Evolutionary conservation across 2,797 vertebrate species (phyloP).

Genomic region (Euthynnus affinis): DNA sequence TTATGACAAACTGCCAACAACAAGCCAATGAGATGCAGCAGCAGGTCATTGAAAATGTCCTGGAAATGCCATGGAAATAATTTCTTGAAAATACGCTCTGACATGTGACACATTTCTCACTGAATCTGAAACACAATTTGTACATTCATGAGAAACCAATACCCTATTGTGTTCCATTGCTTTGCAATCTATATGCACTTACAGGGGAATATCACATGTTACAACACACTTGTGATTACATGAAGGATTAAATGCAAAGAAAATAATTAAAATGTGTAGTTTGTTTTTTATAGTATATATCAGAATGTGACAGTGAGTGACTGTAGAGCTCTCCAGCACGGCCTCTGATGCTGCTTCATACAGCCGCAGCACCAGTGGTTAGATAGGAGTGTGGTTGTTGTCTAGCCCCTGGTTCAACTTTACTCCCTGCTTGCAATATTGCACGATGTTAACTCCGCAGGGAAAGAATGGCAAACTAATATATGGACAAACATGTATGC

Average conservation of each 20-base stretch:
- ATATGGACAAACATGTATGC: slow-evolving; percentile 23
- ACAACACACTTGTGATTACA: not conserved
- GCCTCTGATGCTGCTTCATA: slow-evolving; percentile 10
- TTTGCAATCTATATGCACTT: not conserved
- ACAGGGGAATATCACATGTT: not conserved
- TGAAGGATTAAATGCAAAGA: not conserved
- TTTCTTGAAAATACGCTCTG: too few relatives aligned
- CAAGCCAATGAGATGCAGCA: too few relatives aligned
- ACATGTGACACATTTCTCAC: too few relatives aligned
- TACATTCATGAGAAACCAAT: too few relatives aligned
- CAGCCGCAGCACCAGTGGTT: slow-evolving; percentile 21
- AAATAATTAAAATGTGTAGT: not conserved
- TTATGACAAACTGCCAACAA: too few relatives aligned
- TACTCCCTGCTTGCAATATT: slow-evolving; percentile 57
- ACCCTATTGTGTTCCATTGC: too few relatives aligned
- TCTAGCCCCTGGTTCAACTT: slow-evolving; percentile 73
- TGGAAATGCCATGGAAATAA: too few relatives aligned
- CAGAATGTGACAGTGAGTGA: not conserved
- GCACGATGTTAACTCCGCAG: slow-evolving; percentile 56
- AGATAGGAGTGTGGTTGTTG: slow-evolving; percentile 64
- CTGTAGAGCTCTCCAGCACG: not conserved
- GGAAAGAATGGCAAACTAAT: slow-evolving; percentile 24
- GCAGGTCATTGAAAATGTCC: too few relatives aligned
- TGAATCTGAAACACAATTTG: too few relatives aligned
- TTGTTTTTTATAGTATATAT: not conserved